Base-by-base conservation (phyloP, 2,888 invertebrate species). In the Torymus tubicola region DNA sequence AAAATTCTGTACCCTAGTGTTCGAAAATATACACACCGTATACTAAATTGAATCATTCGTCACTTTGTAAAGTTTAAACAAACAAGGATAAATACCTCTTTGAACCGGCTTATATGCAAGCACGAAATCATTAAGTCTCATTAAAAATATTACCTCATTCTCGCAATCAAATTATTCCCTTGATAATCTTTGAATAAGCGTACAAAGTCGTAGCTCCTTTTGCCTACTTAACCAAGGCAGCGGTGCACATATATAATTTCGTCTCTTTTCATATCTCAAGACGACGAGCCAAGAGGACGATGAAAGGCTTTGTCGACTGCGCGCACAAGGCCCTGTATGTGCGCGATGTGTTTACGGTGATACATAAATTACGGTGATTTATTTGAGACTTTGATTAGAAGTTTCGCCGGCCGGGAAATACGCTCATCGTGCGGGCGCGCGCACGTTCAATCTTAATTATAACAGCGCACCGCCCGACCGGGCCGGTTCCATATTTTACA, bases 291-390 rank as follows among this genome's bases (percentile, higher is more conserved):
- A 14, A 68, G 72, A 72, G 31, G 60, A 52, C 70, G 72, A 78
- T 68, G 68, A 76, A 77, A 77, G 60, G 69, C 52, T 69, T 60
- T 52, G 64, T 79, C 53, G 63, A 65, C 55, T 64, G 31, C 31
- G 24, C 64, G 68, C 24, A 52, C 42, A 60, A 14, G 4, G 24
- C 4, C 18, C 42, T 77, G 64, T 31, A 50, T 16, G 67, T 16
- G 57, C 58, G 78, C 78, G 74, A 79, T 78, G 76, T 69, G 67
- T 71, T 79, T 72, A 79, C 72, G 72, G 58, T 74, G 79, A 81
- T 81, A 81, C 81, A 81, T 81, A 81, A 79, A 79, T 82, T 82
- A 82, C 74, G 3, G 55, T 76, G 81, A 79, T 82, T 82, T 82
- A 76, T 82, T 79, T 79, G 65, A 69, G 73, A 64, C 55, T 79